A percentile compares a stretch with the other conserved stretches of the same genome.
Conservation (phyloP, 64 coral and sea anemone species). For the Trachythela sp. region DNA sequence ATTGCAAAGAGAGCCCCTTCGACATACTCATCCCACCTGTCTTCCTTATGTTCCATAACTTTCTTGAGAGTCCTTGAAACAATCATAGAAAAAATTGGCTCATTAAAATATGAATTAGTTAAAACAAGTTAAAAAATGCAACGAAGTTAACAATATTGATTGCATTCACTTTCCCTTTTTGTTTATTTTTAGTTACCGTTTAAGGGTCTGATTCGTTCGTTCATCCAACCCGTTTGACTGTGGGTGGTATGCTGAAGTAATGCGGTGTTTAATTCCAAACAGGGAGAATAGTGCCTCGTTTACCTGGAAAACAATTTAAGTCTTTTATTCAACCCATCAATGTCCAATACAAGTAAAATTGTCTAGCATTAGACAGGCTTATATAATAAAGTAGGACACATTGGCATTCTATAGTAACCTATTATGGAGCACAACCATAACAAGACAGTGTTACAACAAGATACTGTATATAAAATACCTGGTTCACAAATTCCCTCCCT, state of each 20-base stretch:
- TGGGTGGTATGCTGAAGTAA: background rate
- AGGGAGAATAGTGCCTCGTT: background rate
- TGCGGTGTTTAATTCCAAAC: background rate
- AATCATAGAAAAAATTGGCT: background rate
- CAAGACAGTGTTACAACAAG: background rate
- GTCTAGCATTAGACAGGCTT: no score
- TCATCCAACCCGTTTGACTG: background rate
- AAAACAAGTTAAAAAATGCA: no score
- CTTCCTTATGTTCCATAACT: conserved; percentile 36
- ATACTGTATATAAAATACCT: background rate
- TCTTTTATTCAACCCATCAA: no score
- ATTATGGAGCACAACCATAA: background rate
- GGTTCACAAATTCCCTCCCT: background rate
- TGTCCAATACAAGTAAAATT: background rate
- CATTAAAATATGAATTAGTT: no score
- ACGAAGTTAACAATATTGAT: background rate
- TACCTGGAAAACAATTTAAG: background rate
- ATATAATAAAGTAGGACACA: background rate
- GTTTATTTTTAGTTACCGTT: background rate
- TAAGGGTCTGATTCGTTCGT: no score
- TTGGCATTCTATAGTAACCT: background rate
- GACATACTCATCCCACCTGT: conserved; percentile 58
- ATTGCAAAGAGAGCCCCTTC: conserved; percentile 48
- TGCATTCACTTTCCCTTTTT: background rate
- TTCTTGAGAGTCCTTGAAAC: conserved; percentile 55